These are phyloP conservation scores for Reticulitermes lucifugus DNA, from an alignment of 2,888 invertebrate species.

Conservation along the genomic window DNA sequence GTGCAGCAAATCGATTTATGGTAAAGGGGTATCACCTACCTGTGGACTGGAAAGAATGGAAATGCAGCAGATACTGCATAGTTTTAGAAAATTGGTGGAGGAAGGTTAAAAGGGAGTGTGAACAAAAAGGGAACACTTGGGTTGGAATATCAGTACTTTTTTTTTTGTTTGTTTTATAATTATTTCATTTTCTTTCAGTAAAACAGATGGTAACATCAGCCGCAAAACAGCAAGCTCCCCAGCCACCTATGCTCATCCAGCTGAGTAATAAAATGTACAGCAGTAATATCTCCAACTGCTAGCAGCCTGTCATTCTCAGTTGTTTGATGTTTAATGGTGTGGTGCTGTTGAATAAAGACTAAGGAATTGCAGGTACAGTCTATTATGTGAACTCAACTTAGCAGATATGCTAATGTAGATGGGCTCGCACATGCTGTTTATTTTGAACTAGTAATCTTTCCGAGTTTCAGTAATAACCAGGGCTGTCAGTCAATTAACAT, in stretches of 20 bases:
- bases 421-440: background rate
- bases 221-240: conserved; percentile 72
- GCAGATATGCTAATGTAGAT: background rate
- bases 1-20: no score
- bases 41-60: background rate
- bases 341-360: background rate
- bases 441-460: no score
- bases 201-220: conserved; percentile 43
- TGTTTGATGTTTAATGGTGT: background rate
- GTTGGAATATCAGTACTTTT: background rate
- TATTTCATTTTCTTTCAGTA: conserved; percentile 58
- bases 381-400: background rate
- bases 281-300: conserved; percentile 66
- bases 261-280: conserved; percentile 69
- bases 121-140: background rate
- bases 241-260: conserved; percentile 70
- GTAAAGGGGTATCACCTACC: background rate
- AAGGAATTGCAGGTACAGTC: background rate
- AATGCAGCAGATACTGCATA: no score
- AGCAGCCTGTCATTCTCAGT: conserved; percentile 55
- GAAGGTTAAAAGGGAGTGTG: background rate
- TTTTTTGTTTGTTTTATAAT: background rate
- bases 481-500: no score
- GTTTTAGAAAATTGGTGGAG: no score
- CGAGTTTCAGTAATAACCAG: no score